Percentiles rank a stretch among this genome's conserved stretches.
Conservation (phyloP, 2,797 vertebrate species). For the Manis javanica region DNA sequence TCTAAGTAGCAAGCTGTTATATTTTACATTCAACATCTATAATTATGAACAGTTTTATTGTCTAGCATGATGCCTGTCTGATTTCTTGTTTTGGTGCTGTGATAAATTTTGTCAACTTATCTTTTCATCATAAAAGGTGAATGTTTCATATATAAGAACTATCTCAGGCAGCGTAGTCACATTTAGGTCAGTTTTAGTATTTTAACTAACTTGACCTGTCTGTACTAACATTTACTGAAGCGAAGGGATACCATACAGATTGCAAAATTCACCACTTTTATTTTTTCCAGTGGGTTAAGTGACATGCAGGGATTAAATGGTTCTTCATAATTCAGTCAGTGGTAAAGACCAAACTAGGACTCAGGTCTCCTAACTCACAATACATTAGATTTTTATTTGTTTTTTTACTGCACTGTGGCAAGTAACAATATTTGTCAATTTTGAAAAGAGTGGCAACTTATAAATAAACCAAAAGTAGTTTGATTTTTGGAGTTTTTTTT, state of each 20-base stretch:
- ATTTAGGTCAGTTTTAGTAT: not conserved
- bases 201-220: not conserved
- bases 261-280: not conserved
- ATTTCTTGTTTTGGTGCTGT: not conserved
- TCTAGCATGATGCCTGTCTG: not conserved
- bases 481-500: not conserved
- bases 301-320: not conserved
- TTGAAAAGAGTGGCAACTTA: not conserved
- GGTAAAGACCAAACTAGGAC: not conserved
- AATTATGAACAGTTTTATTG: not conserved
- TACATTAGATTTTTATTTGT: not conserved
- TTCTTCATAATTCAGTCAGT: not conserved
- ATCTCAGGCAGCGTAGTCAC: not conserved
- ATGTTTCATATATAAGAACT: not conserved
- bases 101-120: not conserved
- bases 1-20: not conserved
- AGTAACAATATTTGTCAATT: not conserved
- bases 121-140: not conserved
- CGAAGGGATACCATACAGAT: too few relatives aligned
- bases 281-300: not conserved
- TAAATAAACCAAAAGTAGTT: not conserved
- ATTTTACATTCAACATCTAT: not conserved
- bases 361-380: not conserved
- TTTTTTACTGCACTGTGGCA: not conserved
- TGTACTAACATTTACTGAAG: not conserved